phyloP scores from a whole-genome alignment of 2,888 invertebrate species.

The Neria commutata region DNA sequence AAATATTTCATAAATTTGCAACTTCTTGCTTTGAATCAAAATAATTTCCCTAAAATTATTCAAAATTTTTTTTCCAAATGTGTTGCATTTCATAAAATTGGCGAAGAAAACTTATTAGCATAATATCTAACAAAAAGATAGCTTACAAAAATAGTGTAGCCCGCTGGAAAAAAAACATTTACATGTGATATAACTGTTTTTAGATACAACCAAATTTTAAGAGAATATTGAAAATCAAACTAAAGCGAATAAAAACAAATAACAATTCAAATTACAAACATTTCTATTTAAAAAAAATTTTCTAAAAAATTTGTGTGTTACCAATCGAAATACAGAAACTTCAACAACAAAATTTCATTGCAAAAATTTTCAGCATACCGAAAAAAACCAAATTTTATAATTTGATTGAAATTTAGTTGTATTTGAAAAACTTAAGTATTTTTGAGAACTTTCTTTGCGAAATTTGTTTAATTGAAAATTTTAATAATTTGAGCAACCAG shows the following conservation, averaged over 20 bases:
- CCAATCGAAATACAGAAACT: constrained; percentile 25
- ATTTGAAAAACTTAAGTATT: not conserved
- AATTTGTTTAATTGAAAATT: not conserved
- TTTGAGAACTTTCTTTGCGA: not conserved
- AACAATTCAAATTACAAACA: constrained; percentile 23
- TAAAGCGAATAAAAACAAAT: constrained; percentile 1
- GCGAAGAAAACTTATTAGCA: no score
- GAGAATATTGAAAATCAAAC: constrained; percentile 6
- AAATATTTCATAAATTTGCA: constrained; percentile 18
- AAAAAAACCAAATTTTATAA: no score
- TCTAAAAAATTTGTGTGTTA: constrained; percentile 15
- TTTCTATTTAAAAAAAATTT: constrained; percentile 20
- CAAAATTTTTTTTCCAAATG: constrained; percentile 49
- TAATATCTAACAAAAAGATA: constrained; percentile 8
- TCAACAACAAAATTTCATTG: constrained; percentile 12
- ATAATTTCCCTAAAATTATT: constrained; percentile 30
- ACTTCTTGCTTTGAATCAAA: constrained; percentile 25
- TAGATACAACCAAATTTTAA: not conserved
- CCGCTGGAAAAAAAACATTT: constrained; percentile 14
- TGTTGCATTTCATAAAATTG: constrained; percentile 43
- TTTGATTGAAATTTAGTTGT: not conserved
- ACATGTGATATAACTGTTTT: constrained; percentile 15
- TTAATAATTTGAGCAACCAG: not conserved
- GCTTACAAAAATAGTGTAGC: constrained; percentile 8
- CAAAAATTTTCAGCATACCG: not conserved